phyloP scores from a whole-genome alignment of 2,888 invertebrate genomes.

The Ptilodon capucinus region DNA sequence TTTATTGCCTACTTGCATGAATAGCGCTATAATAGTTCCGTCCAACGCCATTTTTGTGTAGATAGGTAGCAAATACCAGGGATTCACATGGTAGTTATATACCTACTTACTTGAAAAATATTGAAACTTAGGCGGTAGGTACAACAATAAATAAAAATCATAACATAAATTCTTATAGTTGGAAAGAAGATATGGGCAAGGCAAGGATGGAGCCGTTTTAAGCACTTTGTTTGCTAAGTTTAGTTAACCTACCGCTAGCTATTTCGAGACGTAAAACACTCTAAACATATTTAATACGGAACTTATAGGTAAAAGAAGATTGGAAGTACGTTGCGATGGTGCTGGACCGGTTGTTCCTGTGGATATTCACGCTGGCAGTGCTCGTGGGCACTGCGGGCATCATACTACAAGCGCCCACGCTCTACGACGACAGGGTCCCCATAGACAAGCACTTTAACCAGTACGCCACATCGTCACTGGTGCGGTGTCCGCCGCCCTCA shows the following conservation, averaged over 20 bases:
- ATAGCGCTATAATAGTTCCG: slow-evolving; percentile 2
- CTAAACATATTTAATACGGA: not conserved
- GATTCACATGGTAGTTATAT: no score
- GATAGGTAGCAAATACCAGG: no score
- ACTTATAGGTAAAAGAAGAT: slow-evolving; percentile 93
- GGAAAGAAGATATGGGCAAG: no score
- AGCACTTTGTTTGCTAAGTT: no score
- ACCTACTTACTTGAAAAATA: no score
- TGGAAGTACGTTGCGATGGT: slow-evolving; percentile 99
- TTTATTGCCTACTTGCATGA: slow-evolving; percentile 5
- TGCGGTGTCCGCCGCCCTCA: slow-evolving; percentile 88
- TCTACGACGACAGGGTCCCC: slow-evolving; percentile 95
- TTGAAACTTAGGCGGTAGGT: no score
- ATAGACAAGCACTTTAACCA: slow-evolving; percentile 94
- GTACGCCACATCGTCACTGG: slow-evolving; percentile 90
- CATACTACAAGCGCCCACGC: slow-evolving; percentile 96
- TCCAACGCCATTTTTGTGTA: not conserved
- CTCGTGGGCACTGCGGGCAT: slow-evolving; percentile 97
- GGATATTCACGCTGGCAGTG: slow-evolving; percentile 98
- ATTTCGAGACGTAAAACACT: no score
- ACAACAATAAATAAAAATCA: no score
- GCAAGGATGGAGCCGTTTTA: no score
- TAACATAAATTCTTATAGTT: no score
- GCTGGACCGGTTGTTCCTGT: slow-evolving; percentile 96
- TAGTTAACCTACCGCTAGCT: no score